phyloP scores from a whole-genome alignment of 2,797 vertebrate species.

The Hybognathus amarus region DNA sequence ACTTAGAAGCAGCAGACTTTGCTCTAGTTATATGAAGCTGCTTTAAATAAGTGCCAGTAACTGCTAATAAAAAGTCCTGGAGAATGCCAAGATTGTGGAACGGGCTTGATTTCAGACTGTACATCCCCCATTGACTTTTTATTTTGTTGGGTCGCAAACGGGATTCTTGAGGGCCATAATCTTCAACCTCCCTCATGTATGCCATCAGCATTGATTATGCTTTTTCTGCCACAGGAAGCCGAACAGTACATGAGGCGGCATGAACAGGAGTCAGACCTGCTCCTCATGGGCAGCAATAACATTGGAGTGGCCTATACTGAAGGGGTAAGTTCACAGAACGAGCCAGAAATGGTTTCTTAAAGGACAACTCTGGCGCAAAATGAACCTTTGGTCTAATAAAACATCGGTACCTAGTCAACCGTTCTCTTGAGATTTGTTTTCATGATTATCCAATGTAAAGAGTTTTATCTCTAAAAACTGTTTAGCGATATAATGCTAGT shows the following conservation, averaged over 20 bases:
- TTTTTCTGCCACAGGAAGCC: conserved; percentile 77
- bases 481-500: too few relatives aligned
- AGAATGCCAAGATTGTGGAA: conserved; percentile 34
- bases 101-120: background rate
- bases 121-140: background rate
- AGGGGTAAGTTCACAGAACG: conserved; percentile 77
- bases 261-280: conserved; percentile 86
- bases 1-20: conserved; percentile 29
- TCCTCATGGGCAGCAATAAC: conserved; percentile 81
- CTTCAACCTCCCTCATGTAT: background rate
- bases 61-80: conserved; percentile 44
- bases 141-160: background rate
- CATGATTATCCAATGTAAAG: too few relatives aligned
- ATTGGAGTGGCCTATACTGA: conserved; percentile 87
- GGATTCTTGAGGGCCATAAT: background rate
- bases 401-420: too few relatives aligned
- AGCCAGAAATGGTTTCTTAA: background rate
- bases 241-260: conserved; percentile 83
- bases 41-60: conserved; percentile 49
- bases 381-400: too few relatives aligned
- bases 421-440: too few relatives aligned
- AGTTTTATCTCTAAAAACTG: too few relatives aligned
- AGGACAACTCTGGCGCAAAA: too few relatives aligned
- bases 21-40: conserved; percentile 17
- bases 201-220: background rate